Base-by-base conservation (phyloP, 2,797 vertebrate genomes). In the Oreonectes daqikongensis region DNA sequence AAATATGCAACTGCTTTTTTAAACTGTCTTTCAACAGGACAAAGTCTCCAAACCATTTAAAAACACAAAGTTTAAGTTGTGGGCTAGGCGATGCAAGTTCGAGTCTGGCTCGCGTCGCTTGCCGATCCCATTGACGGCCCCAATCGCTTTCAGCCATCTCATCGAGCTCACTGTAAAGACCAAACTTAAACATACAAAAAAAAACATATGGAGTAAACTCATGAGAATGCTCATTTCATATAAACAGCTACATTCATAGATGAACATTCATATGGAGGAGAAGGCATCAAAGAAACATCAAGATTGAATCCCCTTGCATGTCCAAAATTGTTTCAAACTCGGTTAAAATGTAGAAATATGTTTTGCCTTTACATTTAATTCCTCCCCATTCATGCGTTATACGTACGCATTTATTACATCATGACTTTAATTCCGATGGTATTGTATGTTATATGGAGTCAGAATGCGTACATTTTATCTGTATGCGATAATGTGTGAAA, bases 1-100 rank as follows among this genome's bases (percentile, higher is more conserved):
- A 93, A 93, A 92, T 92, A 92, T 86, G 89, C 85, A 89, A 88
- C 83, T 88, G 81, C 87, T n/a, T 87, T 85, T 89, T 86, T 87
- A 85, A 79, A 74, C 84, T 85, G 81, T 80, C 77, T 80, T 60
- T 81, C 81, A 17, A 65, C 70, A 79, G 71, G 59, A 84, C 75
- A 78, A 85, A 75, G 66, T 67, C 75, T 83, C 82, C 61, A 80
- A 83, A 86, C 66, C 24, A 59, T 38, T 84, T 77, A 77, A 81
- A 80, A 84, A 80, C 80, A 80, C 46, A 52, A 30, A 81, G 26
- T 28, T 57, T 44, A 17, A 63, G 40, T 63, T 22, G 11, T 5
- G 17, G 7, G 61, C 35, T 57, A 32, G 22, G 57, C 30, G 28
- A 32, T 32, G 28, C 17, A 7, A 32, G 57, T 46, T 59, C 12